Conservation (phyloP, 2,888 invertebrate genomes). For the Microchrysa polita region DNA sequence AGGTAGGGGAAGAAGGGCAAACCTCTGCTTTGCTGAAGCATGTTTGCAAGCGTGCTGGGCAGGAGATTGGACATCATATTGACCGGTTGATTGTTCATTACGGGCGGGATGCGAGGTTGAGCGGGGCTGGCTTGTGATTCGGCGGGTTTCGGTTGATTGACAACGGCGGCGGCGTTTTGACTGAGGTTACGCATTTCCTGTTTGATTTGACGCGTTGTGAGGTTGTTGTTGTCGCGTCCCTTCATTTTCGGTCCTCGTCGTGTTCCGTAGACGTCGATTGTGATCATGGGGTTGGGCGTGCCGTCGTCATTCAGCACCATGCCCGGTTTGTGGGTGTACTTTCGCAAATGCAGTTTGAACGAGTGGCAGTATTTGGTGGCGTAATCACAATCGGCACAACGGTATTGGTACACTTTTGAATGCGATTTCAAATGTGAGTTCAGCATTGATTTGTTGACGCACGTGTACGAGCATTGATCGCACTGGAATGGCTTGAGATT, state of each 20-base stretch:
- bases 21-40: slow-evolving; percentile 59
- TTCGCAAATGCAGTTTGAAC: slow-evolving; percentile 91
- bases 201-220: slow-evolving; percentile 31
- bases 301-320: slow-evolving; percentile 91
- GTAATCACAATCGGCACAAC: slow-evolving; percentile 93
- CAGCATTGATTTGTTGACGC: slow-evolving; percentile 99
- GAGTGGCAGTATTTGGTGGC: slow-evolving; percentile 99
- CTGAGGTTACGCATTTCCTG: slow-evolving; percentile 51
- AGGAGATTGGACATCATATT: slow-evolving; percentile 54
- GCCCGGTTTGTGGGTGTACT: slow-evolving; percentile 90
- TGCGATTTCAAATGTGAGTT: slow-evolving; percentile 98
- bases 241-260: slow-evolving; percentile 84
- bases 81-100: slow-evolving; percentile 8
- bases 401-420: slow-evolving; percentile 89
- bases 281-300: slow-evolving; percentile 84
- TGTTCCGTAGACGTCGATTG: slow-evolving; percentile 92
- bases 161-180: slow-evolving; percentile 48
- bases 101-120: slow-evolving; percentile 42
- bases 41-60: slow-evolving; percentile 58
- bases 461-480: slow-evolving; percentile 85
- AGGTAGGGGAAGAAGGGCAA: slow-evolving; percentile 63
- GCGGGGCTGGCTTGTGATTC: background rate
- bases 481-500: slow-evolving; percentile 97
- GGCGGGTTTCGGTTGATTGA: background rate
- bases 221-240: slow-evolving; percentile 36